Base-by-base conservation (phyloP, 2,797 vertebrate species). In the Chaetodon trifasciatus region DNA sequence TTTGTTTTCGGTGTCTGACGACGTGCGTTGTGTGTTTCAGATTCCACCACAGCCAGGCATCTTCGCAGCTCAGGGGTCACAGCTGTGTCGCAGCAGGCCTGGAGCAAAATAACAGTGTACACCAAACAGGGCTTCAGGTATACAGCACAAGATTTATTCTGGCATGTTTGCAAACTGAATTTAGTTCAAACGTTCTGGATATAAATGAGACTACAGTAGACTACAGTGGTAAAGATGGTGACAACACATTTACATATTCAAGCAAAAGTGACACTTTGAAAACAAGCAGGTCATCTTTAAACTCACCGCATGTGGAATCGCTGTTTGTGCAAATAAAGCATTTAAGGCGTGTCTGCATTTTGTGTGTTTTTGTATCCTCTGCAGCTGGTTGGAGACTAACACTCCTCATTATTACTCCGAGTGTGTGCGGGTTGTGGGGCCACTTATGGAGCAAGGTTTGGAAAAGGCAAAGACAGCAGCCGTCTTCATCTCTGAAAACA, bases 321-420 rank as follows among this genome's bases (percentile, higher is more conserved):
- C 8, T 58, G 1, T 42, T 32, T 0, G 23, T 64, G 42, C 15
- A 32, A 32, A 23, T 69, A 10, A 52, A 28, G 4, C 0, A 1
- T 47, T 57, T 13, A 49, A 53, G 17, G 35, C 70, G 6, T 21
- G 0, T 74, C 7, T 76, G 35, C 69, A 2, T 58, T 42, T 2
- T 60, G 19, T 76, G 7, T 49, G 5, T 64, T 70, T 70, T 19
- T 85, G n/a, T 35, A n/a, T 76, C 16, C 23, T 28, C 17, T 82
- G 19, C 78, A 99, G 98, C 92, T 99, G 97, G 97, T 76, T 98
- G 76, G 93, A 96, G 89, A 95, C 84, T 47, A 97, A 94, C 19
- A 86, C 95, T 21, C 97, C 96, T 0, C 64, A 91, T 44, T 97
- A 95, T 40, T 93, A 97, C 73, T 96, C 97, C 0, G 76, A 89